Evolutionary conservation across 2,888 invertebrate species (phyloP).

Genomic region (Pyrgus malvae): DNA sequence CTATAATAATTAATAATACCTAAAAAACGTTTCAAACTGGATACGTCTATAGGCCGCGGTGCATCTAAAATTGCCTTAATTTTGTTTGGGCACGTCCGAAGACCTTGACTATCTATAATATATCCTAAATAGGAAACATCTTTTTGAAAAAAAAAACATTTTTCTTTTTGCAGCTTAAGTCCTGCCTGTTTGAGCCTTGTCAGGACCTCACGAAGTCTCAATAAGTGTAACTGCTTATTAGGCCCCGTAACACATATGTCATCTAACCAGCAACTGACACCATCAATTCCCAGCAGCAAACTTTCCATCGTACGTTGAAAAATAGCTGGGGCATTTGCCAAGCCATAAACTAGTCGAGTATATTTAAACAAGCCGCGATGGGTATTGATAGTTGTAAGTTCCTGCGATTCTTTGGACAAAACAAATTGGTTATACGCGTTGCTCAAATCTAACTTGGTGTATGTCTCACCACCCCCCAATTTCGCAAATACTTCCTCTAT

Average conservation of each 20-base stretch:
- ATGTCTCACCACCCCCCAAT: constrained; percentile 25
- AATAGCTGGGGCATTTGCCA: constrained; percentile 32
- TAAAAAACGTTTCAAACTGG: constrained; percentile 9
- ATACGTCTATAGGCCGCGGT: neutral
- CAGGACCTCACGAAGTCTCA: constrained; percentile 14
- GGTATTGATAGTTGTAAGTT: constrained; percentile 32
- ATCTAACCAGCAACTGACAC: constrained; percentile 29
- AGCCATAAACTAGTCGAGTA: constrained; percentile 32
- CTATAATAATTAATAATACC: constrained; percentile 26
- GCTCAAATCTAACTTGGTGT: constrained; percentile 9
- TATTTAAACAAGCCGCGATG: constrained; percentile 29
- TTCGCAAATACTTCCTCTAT: constrained; percentile 18
- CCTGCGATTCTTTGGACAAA: constrained; percentile 17
- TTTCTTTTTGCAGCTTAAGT: constrained; percentile 17
- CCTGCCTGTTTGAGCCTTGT: constrained; percentile 12
- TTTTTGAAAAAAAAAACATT: constrained; percentile 22
- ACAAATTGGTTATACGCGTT: constrained; percentile 31
- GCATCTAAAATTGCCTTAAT: constrained; percentile 1
- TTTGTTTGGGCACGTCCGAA: neutral
- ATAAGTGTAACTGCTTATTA: constrained; percentile 12
- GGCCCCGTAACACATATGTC: constrained; percentile 29
- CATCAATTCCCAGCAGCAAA: constrained; percentile 29
- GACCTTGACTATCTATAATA: constrained; percentile 1
- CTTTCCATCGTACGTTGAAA: constrained; percentile 32
- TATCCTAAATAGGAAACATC: neutral